Conservation (phyloP, 2,797 vertebrate genomes). For the Sternotherus odoratus region DNA sequence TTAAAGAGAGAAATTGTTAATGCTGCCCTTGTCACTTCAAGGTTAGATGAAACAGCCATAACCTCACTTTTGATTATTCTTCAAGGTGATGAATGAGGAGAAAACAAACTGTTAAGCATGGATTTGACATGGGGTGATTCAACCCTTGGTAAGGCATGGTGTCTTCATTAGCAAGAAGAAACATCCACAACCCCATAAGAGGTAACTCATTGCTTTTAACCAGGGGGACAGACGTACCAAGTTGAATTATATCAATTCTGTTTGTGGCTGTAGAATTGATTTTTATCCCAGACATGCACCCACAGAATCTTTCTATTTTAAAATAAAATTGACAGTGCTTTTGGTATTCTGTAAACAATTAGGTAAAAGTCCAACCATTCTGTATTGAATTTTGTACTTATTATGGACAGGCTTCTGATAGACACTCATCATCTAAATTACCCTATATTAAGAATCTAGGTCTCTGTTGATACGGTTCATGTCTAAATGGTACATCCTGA, state of each 20-base stretch:
- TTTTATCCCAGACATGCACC: not conserved
- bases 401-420: conserved; percentile 34
- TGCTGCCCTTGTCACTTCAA: conserved; percentile 22
- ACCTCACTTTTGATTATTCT: not conserved
- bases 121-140: conserved; percentile 17
- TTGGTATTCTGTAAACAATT: conserved; percentile 28
- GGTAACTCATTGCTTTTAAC: conserved; percentile 13
- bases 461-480: conserved; percentile 28
- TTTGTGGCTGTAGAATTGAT: conserved; percentile 26
- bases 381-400: conserved; percentile 52
- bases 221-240: not conserved
- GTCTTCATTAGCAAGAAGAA: not conserved
- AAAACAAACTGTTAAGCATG: conserved; percentile 17
- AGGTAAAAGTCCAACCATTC: conserved; percentile 30
- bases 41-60: not conserved
- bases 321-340: not conserved
- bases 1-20: conserved; percentile 9
- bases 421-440: conserved; percentile 2
- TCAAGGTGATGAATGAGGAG: not conserved
- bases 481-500: conserved; percentile 33
- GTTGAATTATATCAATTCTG: not conserved
- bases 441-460: conserved; percentile 15
- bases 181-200: conserved; percentile 1
- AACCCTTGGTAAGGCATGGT: conserved; percentile 8
- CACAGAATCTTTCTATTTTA: not conserved